A percentile compares a stretch with the other conserved stretches of the same genome.
Conservation (phyloP, 2,797 vertebrate genomes). For the Miichthys miiuy region DNA sequence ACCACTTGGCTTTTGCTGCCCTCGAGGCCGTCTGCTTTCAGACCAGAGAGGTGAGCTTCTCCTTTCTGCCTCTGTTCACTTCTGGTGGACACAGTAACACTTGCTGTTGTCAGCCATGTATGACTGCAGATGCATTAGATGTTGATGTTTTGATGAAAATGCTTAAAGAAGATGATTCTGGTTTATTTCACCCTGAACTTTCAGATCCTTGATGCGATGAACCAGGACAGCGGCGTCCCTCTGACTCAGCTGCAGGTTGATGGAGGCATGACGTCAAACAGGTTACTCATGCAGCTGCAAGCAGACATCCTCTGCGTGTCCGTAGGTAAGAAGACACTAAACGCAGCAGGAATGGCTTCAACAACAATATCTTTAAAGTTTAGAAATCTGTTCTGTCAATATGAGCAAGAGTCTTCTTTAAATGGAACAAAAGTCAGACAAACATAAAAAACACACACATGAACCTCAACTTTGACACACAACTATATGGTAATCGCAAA, state of each 20-base stretch:
- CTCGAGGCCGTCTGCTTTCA: constrained; percentile 84
- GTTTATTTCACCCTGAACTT: neutral
- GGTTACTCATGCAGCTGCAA: constrained; percentile 95
- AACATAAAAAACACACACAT: neutral
- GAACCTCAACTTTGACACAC: neutral
- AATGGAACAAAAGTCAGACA: no score
- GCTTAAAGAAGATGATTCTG: no score
- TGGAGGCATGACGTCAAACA: constrained; percentile 94
- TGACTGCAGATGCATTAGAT: neutral
- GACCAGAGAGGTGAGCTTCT: constrained; percentile 76
- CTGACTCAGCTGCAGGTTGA: constrained; percentile 92
- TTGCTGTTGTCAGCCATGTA: neutral
- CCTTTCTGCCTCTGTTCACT: neutral
- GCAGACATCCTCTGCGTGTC: constrained; percentile 94
- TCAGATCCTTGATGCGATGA: constrained; percentile 95
- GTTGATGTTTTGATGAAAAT: neutral
- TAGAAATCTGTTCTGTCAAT: neutral
- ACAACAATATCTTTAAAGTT: neutral
- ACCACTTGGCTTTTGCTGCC: constrained; percentile 93
- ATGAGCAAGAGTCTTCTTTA: neutral
- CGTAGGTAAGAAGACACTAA: constrained; percentile 86
- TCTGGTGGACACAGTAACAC: neutral
- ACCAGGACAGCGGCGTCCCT: constrained; percentile 91
- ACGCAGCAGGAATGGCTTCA: neutral
- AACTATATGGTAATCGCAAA: neutral